Evolutionary conservation across 1,140 invertebrate species (phyloP).

Genomic region (Drosophila repleta): DNA sequence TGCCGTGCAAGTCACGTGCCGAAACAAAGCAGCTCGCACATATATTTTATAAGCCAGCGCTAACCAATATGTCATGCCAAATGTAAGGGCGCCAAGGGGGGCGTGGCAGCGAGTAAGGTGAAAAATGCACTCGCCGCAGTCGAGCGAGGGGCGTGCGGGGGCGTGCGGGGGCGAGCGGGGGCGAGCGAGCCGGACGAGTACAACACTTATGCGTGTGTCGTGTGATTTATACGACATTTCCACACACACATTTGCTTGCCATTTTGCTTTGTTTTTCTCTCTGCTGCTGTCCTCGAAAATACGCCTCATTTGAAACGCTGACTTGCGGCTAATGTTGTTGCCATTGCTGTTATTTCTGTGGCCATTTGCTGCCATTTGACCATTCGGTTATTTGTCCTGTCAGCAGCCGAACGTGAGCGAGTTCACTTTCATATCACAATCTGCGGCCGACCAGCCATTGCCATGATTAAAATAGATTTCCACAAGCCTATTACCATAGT

Average conservation of each 20-base stretch:
- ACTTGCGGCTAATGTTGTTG: constrained; percentile 25
- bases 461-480: constrained; percentile 66
- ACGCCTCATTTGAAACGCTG: constrained; percentile 6
- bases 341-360: constrained; percentile 17
- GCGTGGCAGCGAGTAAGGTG: constrained; percentile 14
- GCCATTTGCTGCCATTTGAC: constrained; percentile 15
- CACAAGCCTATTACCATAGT: constrained; percentile 8
- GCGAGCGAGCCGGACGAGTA: neutral
- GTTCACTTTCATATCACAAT: constrained; percentile 30
- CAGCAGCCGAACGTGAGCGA: constrained; percentile 34
- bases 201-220: constrained; percentile 13
- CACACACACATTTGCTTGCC: constrained; percentile 50
- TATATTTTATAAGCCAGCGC: constrained; percentile 33
- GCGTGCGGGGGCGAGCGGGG: too few relatives aligned
- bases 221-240: constrained; percentile 72
- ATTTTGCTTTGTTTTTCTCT: constrained; percentile 58
- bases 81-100: neutral
- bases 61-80: constrained; percentile 48
- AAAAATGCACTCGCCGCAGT: constrained; percentile 53
- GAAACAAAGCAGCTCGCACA: constrained; percentile 37
- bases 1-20: constrained; percentile 75
- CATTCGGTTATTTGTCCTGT: constrained; percentile 29
- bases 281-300: neutral
- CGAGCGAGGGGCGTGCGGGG: too few relatives aligned
- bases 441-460: neutral